Conservation (phyloP, 2,113 vertebrate genomes). For the Blennius ocellaris region DNA sequence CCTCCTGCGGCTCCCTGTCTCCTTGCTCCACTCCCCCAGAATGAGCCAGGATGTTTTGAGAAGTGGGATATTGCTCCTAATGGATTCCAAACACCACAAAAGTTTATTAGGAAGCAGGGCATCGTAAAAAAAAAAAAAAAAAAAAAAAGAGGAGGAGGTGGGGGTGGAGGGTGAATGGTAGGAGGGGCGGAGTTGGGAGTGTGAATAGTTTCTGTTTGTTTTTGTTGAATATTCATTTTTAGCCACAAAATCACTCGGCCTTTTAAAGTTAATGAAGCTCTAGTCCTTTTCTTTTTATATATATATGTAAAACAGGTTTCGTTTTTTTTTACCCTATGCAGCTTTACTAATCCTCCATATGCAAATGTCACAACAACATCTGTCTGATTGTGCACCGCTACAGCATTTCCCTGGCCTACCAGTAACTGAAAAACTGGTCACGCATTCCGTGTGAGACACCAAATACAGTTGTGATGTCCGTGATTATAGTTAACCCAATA, state of each 20-base stretch:
- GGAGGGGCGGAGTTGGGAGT: conserved; percentile 5
- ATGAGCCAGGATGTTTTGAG: conserved; percentile 84
- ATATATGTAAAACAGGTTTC: conserved; percentile 4
- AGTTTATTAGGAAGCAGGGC: conserved; percentile 84
- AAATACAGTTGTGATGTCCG: conserved; percentile 3
- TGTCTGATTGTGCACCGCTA: conserved; percentile 9
- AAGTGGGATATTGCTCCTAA: conserved; percentile 86
- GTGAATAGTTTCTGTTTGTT: conserved; percentile 52
- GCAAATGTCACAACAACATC: conserved; percentile 49
- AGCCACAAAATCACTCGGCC: conserved; percentile 34
- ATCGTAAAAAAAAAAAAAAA: conserved; percentile 69
- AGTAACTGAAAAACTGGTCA: background rate
- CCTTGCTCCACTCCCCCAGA: conserved; percentile 57
- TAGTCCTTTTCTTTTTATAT: background rate
- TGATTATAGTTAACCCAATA: conserved; percentile 18
- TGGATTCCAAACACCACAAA: conserved; percentile 86
- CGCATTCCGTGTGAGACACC: background rate
- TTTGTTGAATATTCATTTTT: conserved; percentile 58
- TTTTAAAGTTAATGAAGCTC: conserved; percentile 50
- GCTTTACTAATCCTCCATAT: conserved; percentile 28
- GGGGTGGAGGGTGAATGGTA: conserved; percentile 8
- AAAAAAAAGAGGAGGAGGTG: background rate
- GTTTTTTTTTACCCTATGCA: conserved; percentile 10
- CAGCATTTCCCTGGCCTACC: background rate
- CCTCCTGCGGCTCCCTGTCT: conserved; percentile 51